Evolutionary conservation across 1,140 invertebrate genomes (phyloP).

Genomic region (Drosophila mauritiana): DNA sequence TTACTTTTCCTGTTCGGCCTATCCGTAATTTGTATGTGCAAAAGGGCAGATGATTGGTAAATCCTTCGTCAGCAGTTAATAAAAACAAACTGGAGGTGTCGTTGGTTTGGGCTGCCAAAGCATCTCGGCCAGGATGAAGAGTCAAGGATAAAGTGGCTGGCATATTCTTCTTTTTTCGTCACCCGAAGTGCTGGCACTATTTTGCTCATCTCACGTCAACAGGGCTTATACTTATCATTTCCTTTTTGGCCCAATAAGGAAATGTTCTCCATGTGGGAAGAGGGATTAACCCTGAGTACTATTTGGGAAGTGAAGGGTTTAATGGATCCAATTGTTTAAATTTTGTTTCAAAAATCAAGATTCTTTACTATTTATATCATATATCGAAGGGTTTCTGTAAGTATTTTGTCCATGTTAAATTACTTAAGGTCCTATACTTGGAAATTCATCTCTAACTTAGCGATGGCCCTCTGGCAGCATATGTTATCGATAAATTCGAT

Average conservation of each 20-base stretch:
- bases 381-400: too few relatives aligned
- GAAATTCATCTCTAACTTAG: neutral
- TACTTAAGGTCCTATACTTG: neutral
- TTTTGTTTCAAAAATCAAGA: too few relatives aligned
- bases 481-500: slow-evolving; percentile 32
- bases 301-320: too few relatives aligned
- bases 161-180: slow-evolving; percentile 1
- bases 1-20: slow-evolving; percentile 19
- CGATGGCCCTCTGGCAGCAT: neutral
- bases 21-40: slow-evolving; percentile 29
- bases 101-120: neutral
- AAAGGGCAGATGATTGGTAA: slow-evolving; percentile 61
- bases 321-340: too few relatives aligned
- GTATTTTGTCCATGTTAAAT: too few relatives aligned
- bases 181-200: slow-evolving; percentile 12
- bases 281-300: neutral
- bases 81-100: slow-evolving; percentile 59
- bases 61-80: slow-evolving; percentile 73
- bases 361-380: too few relatives aligned
- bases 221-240: slow-evolving; percentile 11
- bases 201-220: slow-evolving; percentile 2
- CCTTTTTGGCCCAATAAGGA: neutral
- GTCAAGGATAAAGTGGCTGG: slow-evolving; percentile 22
- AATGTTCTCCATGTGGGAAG: neutral
- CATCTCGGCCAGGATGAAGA: slow-evolving; percentile 12